Evolutionary conservation across 2,888 invertebrate species (phyloP), one percentile per base, ranked within the genome.

Genomic region (Exocentrus adspersus): DNA sequence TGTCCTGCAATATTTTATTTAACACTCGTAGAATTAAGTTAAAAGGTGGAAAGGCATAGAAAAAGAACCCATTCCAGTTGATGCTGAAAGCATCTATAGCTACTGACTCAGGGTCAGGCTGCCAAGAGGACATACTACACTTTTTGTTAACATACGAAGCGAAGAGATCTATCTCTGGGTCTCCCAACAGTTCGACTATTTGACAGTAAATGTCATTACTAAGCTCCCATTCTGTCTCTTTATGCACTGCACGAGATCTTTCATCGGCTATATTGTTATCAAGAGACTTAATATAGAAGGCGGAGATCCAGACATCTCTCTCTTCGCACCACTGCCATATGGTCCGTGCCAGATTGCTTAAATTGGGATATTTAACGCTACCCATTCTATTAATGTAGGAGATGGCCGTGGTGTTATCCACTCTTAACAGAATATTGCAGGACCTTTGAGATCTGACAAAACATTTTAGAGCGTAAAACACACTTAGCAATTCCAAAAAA

Each of bases 301-400:
- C 72, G 50, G 60, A 65, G 24, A 75, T 57, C 28, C 32, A 68
- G 10, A 75, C 32, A 24, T 71, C 64, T 48, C 62, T 63, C 1
- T 17, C 72, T 74, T 68, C 66, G 54, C 54, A 79, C 56, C 14
- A 70, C 37, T 70, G 43, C 74, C 74, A 73, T 17, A 78, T 75
- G 4, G 65, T 43, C 45, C 69, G 61, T 32, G 68, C 51, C 21
- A 77, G 20, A 19, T 51, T 10, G 54, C 72, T 70, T 5, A 74
- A 65, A 12, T 68, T 57, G 4, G 58, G 51, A 42, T 64, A 70
- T 58, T 70, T 61, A 4, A 72, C 60, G 32, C 71, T 63, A 5
- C 70, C 70, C 69, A 72, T 74, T 50, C 64, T 58, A 52, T 74
- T 73, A 16, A 74, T 59, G 41, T 67, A 69, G 24, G 24, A 3